Evolutionary conservation across 2,888 invertebrate genomes (phyloP).

Genomic region (Oxytorus armatus): DNA sequence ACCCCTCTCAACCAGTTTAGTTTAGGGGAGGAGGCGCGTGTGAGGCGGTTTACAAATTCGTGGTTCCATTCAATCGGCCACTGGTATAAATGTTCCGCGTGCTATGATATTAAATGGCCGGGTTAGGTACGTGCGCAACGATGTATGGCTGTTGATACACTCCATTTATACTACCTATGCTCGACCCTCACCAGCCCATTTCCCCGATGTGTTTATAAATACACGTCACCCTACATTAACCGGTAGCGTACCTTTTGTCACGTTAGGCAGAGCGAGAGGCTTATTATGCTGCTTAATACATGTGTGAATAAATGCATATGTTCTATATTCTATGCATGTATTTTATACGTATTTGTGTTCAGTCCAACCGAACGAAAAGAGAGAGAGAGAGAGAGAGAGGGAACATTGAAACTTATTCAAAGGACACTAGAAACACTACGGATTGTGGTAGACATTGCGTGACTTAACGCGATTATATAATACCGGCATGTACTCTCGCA

Average conservation of each 20-base stretch:
- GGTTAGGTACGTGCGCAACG: slow-evolving; percentile 33
- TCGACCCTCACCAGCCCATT: slow-evolving; percentile 60
- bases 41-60: slow-evolving; percentile 57
- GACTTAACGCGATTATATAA: slow-evolving; percentile 71
- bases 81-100: slow-evolving; percentile 40
- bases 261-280: slow-evolving; percentile 64
- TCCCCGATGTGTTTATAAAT: slow-evolving; percentile 77
- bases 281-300: slow-evolving; percentile 55
- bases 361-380: slow-evolving; percentile 49
- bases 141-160: slow-evolving; percentile 51
- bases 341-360: slow-evolving; percentile 11
- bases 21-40: slow-evolving; percentile 7
- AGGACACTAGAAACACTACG: slow-evolving; percentile 63
- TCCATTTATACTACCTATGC: slow-evolving; percentile 36
- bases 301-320: not conserved
- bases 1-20: not conserved
- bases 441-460: slow-evolving; percentile 70
- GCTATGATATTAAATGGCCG: slow-evolving; percentile 56
- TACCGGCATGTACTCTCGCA: slow-evolving; percentile 45
- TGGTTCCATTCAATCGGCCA: slow-evolving; percentile 50
- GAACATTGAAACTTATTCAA: slow-evolving; percentile 60
- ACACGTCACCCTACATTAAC: slow-evolving; percentile 77
- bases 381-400: slow-evolving; percentile 4
- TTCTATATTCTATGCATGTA: not conserved
- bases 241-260: slow-evolving; percentile 77